A percentile compares a stretch with the other conserved stretches of the same genome.
phyloP scores from a whole-genome alignment of 1,140 invertebrate species.

The Heliconius himera region DNA sequence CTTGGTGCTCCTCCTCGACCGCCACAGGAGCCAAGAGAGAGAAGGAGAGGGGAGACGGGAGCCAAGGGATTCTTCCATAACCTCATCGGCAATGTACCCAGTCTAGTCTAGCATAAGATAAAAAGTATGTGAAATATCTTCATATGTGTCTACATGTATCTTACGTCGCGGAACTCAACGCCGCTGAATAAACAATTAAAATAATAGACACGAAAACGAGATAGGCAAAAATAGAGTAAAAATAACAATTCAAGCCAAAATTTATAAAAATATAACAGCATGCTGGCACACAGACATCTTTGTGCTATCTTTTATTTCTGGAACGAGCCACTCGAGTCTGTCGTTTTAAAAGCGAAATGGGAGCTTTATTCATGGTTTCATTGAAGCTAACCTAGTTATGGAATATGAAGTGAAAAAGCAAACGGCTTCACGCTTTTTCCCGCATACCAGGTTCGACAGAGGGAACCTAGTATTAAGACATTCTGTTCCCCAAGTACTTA shows the following conservation, averaged over 20 bases:
- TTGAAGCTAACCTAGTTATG: slow-evolving; percentile 15
- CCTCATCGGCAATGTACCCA: too few species aligned
- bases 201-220: too few species aligned
- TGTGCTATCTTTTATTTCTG: slow-evolving; percentile 1
- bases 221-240: background rate
- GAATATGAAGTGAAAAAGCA: background rate
- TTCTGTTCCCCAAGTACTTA: too few species aligned
- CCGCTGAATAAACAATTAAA: too few species aligned
- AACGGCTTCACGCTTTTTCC: background rate
- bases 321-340: slow-evolving; percentile 9
- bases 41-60: too few species aligned
- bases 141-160: too few species aligned
- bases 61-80: too few species aligned
- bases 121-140: too few species aligned
- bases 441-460: background rate
- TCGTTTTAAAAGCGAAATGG: slow-evolving; percentile 11
- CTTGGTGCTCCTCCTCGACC: too few species aligned
- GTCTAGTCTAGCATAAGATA: too few species aligned
- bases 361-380: slow-evolving; percentile 1
- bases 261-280: background rate
- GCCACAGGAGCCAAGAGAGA: too few species aligned
- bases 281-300: background rate
- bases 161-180: too few species aligned
- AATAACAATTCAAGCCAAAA: background rate
- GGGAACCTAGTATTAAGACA: background rate